Conservation (phyloP, 2,888 invertebrate genomes). For the Buathra laborator region DNA sequence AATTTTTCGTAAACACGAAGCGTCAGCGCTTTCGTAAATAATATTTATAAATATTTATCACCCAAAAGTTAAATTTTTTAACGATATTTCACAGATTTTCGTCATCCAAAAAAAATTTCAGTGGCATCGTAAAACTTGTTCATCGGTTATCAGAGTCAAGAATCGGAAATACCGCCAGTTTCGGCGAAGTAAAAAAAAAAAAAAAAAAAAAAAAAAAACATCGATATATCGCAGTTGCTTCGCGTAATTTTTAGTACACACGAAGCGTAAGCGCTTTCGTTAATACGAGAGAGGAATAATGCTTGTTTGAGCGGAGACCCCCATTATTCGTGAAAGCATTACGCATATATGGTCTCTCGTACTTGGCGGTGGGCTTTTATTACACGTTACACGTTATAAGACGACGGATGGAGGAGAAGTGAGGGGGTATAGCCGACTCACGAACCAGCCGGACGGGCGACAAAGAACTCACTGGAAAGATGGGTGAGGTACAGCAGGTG, state of each 20-base stretch:
- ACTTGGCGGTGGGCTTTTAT: constrained; percentile 9
- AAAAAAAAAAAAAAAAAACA: background rate
- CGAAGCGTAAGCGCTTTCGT: constrained; percentile 17
- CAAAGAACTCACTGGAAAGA: constrained; percentile 75
- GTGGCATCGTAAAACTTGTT: too few species aligned
- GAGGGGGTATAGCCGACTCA: constrained; percentile 25
- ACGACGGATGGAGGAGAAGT: background rate
- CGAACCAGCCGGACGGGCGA: constrained; percentile 60
- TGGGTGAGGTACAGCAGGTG: constrained; percentile 79
- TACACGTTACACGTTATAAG: constrained; percentile 13
- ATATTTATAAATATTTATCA: too few species aligned
- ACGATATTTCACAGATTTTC: too few species aligned
- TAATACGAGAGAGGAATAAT: constrained; percentile 10
- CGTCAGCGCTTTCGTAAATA: too few species aligned
- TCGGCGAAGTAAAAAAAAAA: background rate
- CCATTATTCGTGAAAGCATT: constrained; percentile 17
- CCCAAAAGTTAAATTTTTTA: too few species aligned
- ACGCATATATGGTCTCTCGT: background rate
- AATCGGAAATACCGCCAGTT: too few species aligned
- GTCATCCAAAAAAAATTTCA: too few species aligned
- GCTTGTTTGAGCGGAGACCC: background rate
- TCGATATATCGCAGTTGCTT: constrained; percentile 3
- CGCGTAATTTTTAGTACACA: constrained; percentile 11
- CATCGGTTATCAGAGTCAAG: too few species aligned
- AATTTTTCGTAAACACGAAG: constrained; percentile 11